Evolutionary conservation across 1,140 invertebrate species (phyloP), one percentile per base, ranked within the genome.

Genomic region (Coenobita brevimanus): DNA sequence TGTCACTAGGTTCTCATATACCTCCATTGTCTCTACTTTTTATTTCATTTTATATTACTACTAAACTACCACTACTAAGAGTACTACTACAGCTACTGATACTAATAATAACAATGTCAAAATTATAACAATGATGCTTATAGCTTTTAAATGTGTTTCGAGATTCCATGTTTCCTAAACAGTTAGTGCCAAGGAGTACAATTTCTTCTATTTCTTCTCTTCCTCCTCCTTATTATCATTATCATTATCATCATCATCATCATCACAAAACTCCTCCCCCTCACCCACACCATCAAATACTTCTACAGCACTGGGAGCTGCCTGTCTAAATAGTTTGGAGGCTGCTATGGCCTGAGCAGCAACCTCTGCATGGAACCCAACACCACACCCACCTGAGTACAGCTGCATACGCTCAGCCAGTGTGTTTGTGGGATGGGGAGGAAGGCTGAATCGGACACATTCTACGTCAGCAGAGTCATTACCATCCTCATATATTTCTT

Each of bases 291-390:
- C 82, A 60, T 30, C 50, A 84, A 75, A 84, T 24, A 33, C 75
- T 24, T 84, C 50, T 30, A n/a, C 38, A 21, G 24, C 36, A 21
- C 36, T 17, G 2, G 43, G 15, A 36, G 46, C 17, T 24, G 69
- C 27, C 21, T 24, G 15, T 54, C 46, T 73, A 36, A 84, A 84
- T 15, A 30, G 57, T 38, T 30, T 75, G 21, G 82, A 84, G n/a
- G 71, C 82, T 62, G 54, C 71, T 43, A 21, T 33, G 33, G 82
- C 82, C 54, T 84, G 27, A 54, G 82, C 82, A 27, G 82, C 82
- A n/a, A 84, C 33, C 46, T 62, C 46, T 27, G 82, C 82, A 21
- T 84, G 82, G 17, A 84, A 76, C 8, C 82, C 69, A 1, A 84
- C 36, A 69, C 69, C 54, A 4, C 33, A 17, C n/a, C 82, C 64